phyloP scores from a whole-genome alignment of 1,140 invertebrate genomes.

The Dendrolimus kikuchii region DNA sequence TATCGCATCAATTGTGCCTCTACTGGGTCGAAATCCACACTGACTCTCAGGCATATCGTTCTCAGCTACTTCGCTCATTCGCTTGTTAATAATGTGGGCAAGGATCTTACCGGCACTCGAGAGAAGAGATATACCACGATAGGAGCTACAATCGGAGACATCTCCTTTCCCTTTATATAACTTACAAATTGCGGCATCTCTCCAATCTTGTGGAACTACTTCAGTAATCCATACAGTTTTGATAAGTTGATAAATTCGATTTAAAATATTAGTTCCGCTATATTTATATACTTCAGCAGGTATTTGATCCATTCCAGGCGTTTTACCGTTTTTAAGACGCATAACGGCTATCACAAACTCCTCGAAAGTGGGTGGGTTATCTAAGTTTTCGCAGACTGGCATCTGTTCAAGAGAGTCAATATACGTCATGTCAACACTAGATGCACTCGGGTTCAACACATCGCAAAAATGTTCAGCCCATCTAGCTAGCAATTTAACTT shows the following conservation, averaged over 20 bases:
- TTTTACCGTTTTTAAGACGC: conserved; percentile 10
- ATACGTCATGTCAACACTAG: conserved; percentile 10
- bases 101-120: conserved; percentile 17
- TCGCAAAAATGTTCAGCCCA: conserved; percentile 18
- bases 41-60: conserved; percentile 21
- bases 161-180: no score
- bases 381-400: conserved; percentile 2
- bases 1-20: conserved; percentile 25
- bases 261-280: conserved; percentile 9
- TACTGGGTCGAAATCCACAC: conserved; percentile 17
- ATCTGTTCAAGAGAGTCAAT: conserved; percentile 4
- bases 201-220: conserved; percentile 12
- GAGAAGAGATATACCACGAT: conserved; percentile 19
- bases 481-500: not conserved
- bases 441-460: conserved; percentile 14
- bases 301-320: conserved; percentile 12
- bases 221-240: conserved; percentile 11
- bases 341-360: conserved; percentile 10
- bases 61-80: conserved; percentile 12
- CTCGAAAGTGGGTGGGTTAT: conserved; percentile 5
- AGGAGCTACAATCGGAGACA: no score
- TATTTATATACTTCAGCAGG: conserved; percentile 17
- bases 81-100: conserved; percentile 16
- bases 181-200: no score
- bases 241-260: conserved; percentile 12